These are phyloP conservation scores for Drosophila basisetae DNA, from an alignment of 2,888 invertebrate genomes.

Conservation along the genomic window DNA sequence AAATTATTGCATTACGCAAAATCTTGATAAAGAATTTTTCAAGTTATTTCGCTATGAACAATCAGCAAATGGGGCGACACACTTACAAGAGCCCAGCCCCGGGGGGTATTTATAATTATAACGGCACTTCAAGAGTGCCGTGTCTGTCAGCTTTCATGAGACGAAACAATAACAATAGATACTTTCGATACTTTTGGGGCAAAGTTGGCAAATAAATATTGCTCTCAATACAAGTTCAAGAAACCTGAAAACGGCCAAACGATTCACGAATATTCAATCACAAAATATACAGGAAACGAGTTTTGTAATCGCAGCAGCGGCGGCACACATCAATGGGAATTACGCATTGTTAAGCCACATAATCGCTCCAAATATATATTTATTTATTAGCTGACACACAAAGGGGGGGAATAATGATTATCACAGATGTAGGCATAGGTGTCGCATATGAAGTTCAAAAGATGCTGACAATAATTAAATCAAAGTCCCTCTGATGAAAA, in stretches of 20 bases:
- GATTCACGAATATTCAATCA: constrained; percentile 30
- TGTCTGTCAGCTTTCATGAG: constrained; percentile 40
- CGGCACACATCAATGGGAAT: constrained; percentile 65
- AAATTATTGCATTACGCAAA: constrained; percentile 58
- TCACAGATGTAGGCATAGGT: constrained; percentile 3
- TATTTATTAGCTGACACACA: constrained; percentile 68
- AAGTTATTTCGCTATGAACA: constrained; percentile 45
- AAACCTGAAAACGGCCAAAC: constrained; percentile 31
- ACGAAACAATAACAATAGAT: constrained; percentile 19
- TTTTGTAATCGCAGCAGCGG: constrained; percentile 43
- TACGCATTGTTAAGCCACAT: constrained; percentile 61
- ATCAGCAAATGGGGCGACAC: constrained; percentile 34
- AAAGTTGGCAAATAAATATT: constrained; percentile 20
- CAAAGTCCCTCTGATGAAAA: constrained; percentile 71
- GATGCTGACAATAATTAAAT: constrained; percentile 82
- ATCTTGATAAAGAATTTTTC: constrained; percentile 61
- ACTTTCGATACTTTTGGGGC: background rate
- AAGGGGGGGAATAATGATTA: background rate
- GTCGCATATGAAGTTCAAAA: constrained; percentile 66
- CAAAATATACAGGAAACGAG: constrained; percentile 55
- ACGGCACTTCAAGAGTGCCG: constrained; percentile 49
- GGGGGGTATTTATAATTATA: constrained; percentile 28
- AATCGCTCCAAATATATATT: constrained; percentile 71
- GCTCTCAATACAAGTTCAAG: constrained; percentile 57
- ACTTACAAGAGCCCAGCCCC: constrained; percentile 28